These are phyloP conservation scores for Benthochromis sp. DNA, from an alignment of 2,113 vertebrate species.

Conservation along the genomic window DNA sequence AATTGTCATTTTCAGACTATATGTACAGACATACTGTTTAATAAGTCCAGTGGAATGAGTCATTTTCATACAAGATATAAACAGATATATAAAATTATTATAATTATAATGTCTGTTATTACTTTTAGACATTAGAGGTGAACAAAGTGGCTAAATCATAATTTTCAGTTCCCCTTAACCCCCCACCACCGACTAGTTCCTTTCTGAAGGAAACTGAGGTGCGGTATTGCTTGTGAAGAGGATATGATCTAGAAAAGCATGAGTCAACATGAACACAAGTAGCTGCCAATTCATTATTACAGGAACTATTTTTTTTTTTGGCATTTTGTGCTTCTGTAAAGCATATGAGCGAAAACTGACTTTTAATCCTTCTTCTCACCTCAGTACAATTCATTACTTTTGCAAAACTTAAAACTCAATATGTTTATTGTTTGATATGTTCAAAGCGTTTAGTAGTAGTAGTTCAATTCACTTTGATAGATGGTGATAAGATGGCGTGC, in stretches of 20 bases:
- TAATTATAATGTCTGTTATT: not conserved
- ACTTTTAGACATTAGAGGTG: not conserved
- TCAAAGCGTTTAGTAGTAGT: not conserved
- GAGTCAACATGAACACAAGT: not conserved
- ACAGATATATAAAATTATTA: not conserved
- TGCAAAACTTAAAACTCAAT: not conserved
- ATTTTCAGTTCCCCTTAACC: not conserved
- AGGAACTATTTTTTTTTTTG: conserved; percentile 3
- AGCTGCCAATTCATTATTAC: not conserved
- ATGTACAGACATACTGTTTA: not conserved
- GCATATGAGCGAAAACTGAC: not conserved
- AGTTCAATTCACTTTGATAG: not conserved
- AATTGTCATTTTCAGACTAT: not conserved
- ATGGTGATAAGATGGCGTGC: not conserved
- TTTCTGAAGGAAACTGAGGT: not conserved
- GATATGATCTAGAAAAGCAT: conserved; percentile 6
- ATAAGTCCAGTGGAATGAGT: not conserved
- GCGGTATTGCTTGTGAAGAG: not conserved
- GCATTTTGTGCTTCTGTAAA: not conserved
- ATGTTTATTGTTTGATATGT: not conserved
- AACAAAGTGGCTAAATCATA: rapidly evolving
- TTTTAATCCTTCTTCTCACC: not conserved
- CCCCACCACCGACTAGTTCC: not conserved
- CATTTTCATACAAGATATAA: not conserved
- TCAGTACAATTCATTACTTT: not conserved